Conservation (phyloP, 2,797 vertebrate genomes). For the Loriculus beryllinus region DNA sequence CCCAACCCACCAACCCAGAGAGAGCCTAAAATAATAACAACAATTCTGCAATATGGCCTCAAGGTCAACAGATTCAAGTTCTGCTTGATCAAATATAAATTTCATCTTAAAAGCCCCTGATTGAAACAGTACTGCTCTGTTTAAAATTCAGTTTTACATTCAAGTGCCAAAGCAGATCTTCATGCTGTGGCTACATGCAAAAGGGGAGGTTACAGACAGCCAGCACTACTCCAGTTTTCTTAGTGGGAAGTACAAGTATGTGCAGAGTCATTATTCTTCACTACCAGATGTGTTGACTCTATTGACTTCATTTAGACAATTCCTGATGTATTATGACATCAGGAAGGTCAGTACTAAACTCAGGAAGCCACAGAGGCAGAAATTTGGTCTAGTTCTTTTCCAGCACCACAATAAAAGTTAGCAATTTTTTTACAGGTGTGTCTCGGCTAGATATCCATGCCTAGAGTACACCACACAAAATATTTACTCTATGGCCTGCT, state of each 20-base stretch:
- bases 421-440: background rate
- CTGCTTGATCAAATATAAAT: background rate
- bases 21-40: background rate
- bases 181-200: background rate
- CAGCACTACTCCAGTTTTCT: background rate
- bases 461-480: background rate
- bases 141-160: background rate
- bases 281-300: background rate
- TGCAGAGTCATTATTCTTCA: background rate
- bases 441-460: background rate
- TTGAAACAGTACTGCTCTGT: background rate
- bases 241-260: accelerated
- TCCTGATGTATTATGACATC: background rate
- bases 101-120: background rate
- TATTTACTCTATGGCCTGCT: background rate
- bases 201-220: background rate
- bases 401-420: background rate
- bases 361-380: background rate
- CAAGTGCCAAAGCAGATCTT: background rate
- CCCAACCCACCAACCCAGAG: background rate
- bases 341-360: background rate
- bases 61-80: background rate
- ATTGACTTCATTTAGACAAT: background rate
- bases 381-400: accelerated
- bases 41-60: background rate